phyloP scores from a whole-genome alignment of 2,797 vertebrate species.

The Platyrinchus mystaceus region DNA sequence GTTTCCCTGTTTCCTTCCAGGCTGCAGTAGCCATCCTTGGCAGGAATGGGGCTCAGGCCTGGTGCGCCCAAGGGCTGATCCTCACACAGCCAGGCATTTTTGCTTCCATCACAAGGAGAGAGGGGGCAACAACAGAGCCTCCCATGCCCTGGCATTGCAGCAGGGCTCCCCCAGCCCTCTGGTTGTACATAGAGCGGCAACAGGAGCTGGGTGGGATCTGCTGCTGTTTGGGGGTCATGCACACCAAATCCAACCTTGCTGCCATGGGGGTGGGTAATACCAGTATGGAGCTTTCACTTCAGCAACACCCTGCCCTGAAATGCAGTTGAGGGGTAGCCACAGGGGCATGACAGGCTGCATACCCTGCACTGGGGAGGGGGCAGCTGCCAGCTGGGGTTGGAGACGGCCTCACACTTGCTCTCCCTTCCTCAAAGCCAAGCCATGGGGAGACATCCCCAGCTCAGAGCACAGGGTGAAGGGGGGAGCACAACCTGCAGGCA shows the following conservation, averaged over 20 bases:
- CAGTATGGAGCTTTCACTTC: background rate
- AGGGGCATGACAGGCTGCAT: background rate
- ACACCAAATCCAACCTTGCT: background rate
- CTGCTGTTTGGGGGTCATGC: background rate
- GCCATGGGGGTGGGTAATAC: fast-evolving
- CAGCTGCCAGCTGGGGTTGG: background rate
- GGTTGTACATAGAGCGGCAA: background rate
- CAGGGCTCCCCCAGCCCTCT: background rate
- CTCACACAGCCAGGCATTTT: background rate
- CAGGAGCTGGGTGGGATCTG: background rate
- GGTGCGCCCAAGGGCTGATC: background rate
- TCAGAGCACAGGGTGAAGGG: background rate
- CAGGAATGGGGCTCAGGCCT: background rate
- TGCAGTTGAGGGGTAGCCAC: fast-evolving
- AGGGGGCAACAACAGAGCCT: background rate
- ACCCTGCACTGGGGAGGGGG: background rate
- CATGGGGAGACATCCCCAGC: background rate
- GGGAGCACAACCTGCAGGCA: conserved; percentile 16
- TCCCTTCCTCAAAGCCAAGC: conserved; percentile 6
- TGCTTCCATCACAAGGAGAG: fast-evolving
- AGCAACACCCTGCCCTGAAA: background rate
- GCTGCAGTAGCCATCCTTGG: background rate
- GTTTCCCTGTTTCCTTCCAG: background rate
- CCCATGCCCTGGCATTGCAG: background rate
- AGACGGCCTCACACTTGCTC: background rate